Base-by-base conservation (phyloP, 1,140 invertebrate species). In the Ceratina japonica region DNA sequence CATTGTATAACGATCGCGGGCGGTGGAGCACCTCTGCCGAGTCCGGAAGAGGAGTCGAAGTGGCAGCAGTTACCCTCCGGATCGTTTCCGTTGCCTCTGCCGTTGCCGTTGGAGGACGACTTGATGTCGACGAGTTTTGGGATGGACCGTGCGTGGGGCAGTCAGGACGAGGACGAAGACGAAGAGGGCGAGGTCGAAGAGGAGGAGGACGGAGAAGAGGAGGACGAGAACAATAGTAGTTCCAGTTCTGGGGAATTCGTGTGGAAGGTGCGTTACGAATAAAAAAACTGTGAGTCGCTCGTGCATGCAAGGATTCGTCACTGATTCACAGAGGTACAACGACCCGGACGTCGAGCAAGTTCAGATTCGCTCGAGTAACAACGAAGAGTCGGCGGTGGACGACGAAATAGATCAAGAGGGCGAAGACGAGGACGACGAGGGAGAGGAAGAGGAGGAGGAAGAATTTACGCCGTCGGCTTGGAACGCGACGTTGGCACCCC, bases 221-320 rank as follows among this genome's bases (percentile, higher is more conserved):
- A 52, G 7, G 65, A 70, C 27, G 66, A 70, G 18, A 91, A 92
- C 22, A 92, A 91, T 58, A 93, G 93, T 58, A n/a, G 93, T 58
- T 93, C 93, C 1, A 96, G 95, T 20, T 96, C 95, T 84, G 95
- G 95, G 16, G 96, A 96, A 89, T 96, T 96, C 88, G 94, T 96
- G 63, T 96, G 95, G 95, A 95, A 95, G 93, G 95, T 96, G 88
- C 20, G 56, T 81, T 10, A 44, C 5, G 2, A 44, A 44, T 44
- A 44, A 44, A 44, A 44, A 44, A 44, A 7, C 37, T 44, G 10
- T 44, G 37, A 44, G 10, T 10, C 5, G 37, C 37, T 44, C 10
- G 10, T 44, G 10, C 37, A 44, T 44, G 10, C 37, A 44, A 8
- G 37, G 37, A 10, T 44, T 44, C 1, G 10, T 44, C 37, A 44